phyloP scores from a whole-genome alignment of 2,797 vertebrate genomes.

The Calcarius lapponicus region DNA sequence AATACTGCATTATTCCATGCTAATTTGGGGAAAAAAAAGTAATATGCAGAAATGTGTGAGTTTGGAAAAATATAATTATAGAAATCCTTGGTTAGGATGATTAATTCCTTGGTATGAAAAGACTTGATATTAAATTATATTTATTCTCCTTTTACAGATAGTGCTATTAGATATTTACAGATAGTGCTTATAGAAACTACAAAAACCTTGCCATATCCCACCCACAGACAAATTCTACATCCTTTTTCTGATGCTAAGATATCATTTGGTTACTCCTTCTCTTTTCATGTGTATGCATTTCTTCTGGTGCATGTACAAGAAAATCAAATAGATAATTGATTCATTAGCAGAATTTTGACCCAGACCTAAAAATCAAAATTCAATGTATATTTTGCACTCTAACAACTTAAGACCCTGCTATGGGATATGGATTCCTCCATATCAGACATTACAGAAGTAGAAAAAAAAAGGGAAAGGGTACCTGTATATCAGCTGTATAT shows the following conservation, averaged over 20 bases:
- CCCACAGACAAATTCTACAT: not conserved
- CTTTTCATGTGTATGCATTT: not conserved
- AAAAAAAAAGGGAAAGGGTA: not conserved
- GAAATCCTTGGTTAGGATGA: not conserved
- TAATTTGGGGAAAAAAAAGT: not conserved
- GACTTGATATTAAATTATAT: not conserved
- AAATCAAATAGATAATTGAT: not conserved
- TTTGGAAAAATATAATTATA: not conserved
- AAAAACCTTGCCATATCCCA: not conserved
- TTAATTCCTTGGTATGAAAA: not conserved
- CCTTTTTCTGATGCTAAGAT: not conserved
- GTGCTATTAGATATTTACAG: not conserved
- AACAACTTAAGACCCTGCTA: not conserved
- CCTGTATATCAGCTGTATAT: not conserved
- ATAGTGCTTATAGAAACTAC: not conserved
- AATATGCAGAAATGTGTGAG: not conserved
- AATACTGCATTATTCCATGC: not conserved
- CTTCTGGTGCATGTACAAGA: not conserved
- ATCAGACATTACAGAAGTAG: not conserved
- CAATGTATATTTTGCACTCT: not conserved
- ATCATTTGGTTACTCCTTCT: fast-evolving
- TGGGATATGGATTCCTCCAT: not conserved
- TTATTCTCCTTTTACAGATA: not conserved
- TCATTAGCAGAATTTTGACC: not conserved
- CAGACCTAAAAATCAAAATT: not conserved